A percentile compares a stretch with the other conserved stretches of the same genome.
Evolutionary conservation across 2,797 vertebrate species (phyloP).

Genomic region (Neoniphon sammara): DNA sequence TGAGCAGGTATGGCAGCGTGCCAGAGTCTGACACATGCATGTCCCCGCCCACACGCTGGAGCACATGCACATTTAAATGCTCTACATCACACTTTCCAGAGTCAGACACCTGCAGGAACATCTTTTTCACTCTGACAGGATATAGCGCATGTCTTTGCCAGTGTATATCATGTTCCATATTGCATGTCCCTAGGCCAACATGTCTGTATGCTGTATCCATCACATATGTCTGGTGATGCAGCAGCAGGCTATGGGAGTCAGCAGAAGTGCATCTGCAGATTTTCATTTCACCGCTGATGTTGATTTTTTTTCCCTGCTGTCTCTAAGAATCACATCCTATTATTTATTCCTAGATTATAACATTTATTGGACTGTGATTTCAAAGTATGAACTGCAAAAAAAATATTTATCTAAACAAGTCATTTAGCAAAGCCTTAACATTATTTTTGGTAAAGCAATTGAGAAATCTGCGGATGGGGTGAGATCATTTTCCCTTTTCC

Average conservation of each 20-base stretch:
- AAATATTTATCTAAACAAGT: no score
- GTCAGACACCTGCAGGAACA: constrained; percentile 9
- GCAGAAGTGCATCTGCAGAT: constrained; percentile 16
- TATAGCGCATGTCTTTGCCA: constrained; percentile 15
- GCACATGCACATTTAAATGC: background rate
- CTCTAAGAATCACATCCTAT: no score
- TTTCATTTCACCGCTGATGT: constrained; percentile 7
- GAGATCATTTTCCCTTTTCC: no score
- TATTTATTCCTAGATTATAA: no score
- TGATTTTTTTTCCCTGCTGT: background rate
- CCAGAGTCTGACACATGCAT: background rate
- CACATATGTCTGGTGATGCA: background rate
- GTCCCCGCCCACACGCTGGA: background rate
- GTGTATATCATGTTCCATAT: constrained; percentile 16
- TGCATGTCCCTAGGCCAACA: constrained; percentile 19
- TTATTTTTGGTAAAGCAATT: no score
- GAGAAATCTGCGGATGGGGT: no score
- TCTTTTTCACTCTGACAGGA: constrained; percentile 43
- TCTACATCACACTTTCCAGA: constrained; percentile 19
- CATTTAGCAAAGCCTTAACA: no score
- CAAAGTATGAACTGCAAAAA: no score
- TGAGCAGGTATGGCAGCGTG: background rate
- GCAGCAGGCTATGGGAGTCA: background rate
- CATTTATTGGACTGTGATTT: no score
- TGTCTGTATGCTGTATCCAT: constrained; percentile 1